phyloP scores from a whole-genome alignment of 2,113 vertebrate genomes.

The Aphyosemion australe region DNA sequence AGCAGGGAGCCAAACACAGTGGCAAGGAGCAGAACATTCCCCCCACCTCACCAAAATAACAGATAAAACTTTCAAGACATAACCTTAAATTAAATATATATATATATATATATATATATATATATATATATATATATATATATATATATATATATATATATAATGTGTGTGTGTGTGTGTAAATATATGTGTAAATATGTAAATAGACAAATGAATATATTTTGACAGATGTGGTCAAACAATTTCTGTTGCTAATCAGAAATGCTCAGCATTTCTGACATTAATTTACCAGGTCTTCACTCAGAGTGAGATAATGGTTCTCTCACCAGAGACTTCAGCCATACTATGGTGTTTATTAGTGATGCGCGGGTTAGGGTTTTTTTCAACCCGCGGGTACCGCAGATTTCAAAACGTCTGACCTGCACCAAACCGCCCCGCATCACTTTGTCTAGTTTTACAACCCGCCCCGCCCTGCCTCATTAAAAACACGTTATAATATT shows the following conservation, averaged over 20 bases:
- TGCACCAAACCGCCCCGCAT: no score
- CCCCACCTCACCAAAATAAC: conserved; percentile 92
- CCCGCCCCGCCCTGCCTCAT: no score
- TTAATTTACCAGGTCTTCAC: background rate
- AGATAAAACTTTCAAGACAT: background rate
- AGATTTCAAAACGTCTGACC: no score
- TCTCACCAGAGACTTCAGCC: no score
- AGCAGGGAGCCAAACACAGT: conserved; percentile 83
- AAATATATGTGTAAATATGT: conserved; percentile 53
- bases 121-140: conserved; percentile 26
- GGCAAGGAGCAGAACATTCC: conserved; percentile 96
- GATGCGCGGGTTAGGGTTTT: no score
- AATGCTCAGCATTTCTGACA: background rate
- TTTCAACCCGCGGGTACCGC: no score
- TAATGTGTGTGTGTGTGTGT: no score
- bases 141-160: conserved; percentile 30
- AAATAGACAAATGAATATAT: conserved; percentile 65
- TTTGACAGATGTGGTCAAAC: conserved; percentile 43
- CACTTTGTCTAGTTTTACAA: no score
- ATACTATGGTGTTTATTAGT: background rate
- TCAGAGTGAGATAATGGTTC: background rate
- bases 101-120: conserved; percentile 26
- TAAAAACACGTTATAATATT: no score
- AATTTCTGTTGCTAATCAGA: conserved; percentile 14
- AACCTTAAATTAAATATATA: background rate